A percentile compares a stretch with the other conserved stretches of the same genome.
Evolutionary conservation across 2,113 vertebrate genomes (phyloP).

Genomic region (Synodontis membranacea): DNA sequence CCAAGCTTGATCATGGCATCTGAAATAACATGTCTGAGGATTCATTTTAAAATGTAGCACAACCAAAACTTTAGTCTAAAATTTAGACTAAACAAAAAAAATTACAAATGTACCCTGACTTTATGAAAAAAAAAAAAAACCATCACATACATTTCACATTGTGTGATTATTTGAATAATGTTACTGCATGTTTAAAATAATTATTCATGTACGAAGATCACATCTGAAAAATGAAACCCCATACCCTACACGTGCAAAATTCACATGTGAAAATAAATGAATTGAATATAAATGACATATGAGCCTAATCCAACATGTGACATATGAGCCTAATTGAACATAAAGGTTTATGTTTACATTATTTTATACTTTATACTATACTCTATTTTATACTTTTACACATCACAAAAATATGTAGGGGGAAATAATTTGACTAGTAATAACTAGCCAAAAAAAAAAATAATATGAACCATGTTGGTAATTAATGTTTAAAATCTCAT

Average conservation of each 20-base stretch:
- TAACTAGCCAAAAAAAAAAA: too few relatives aligned
- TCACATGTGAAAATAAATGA: neutral
- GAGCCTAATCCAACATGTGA: neutral
- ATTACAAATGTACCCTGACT: neutral
- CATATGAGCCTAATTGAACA: too few relatives aligned
- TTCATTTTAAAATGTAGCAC: neutral
- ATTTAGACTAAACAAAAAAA: neutral
- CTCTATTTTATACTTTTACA: too few relatives aligned
- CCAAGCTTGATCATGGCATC: neutral
- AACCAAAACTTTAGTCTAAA: too few relatives aligned
- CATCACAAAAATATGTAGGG: neutral
- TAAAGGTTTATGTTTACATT: neutral
- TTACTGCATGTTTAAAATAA: neutral
- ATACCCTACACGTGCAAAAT: neutral
- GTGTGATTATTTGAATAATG: neutral
- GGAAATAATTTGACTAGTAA: neutral
- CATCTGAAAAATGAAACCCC: neutral
- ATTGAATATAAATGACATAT: neutral
- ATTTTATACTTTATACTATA: too few relatives aligned
- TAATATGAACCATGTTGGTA: neutral
- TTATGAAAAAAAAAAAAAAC: too few relatives aligned
- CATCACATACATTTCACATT: conserved; percentile 1
- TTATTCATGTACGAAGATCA: neutral
- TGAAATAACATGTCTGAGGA: neutral
- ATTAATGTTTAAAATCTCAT: neutral